Conservation (phyloP, 2,113 vertebrate species). For the Oreotrochilus melanogaster region DNA sequence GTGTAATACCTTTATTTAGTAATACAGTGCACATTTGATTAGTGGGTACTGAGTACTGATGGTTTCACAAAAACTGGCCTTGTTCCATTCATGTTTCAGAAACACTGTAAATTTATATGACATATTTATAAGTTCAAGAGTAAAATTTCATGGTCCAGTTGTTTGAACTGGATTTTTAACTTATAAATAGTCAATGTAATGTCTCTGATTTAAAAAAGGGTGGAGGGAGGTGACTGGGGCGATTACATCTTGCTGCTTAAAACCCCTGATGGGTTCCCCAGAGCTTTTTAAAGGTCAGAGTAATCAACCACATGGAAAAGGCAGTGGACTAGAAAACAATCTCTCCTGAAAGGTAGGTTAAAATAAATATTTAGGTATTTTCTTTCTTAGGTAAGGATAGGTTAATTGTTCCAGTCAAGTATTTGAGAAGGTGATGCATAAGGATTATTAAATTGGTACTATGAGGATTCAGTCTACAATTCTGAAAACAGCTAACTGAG, state of each 20-base stretch:
- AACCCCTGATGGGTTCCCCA: background rate
- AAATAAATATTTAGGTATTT: background rate
- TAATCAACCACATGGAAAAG: background rate
- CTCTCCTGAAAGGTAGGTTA: background rate
- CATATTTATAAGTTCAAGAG: background rate
- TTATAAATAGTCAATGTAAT: constrained; percentile 17
- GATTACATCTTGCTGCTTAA: background rate
- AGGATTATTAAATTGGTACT: background rate
- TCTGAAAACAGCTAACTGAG: background rate
- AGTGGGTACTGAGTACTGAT: background rate
- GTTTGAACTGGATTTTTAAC: background rate
- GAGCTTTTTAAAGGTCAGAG: background rate
- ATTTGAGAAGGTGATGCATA: background rate
- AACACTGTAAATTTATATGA: background rate
- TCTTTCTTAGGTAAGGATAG: background rate
- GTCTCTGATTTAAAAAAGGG: background rate
- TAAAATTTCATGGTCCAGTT: background rate
- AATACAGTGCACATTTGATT: background rate
- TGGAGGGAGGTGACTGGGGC: background rate
- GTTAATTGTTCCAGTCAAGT: background rate
- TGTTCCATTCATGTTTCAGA: background rate
- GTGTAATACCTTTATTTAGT: background rate
- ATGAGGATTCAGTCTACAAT: background rate
- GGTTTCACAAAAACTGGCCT: background rate
- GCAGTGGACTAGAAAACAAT: background rate